Evolutionary conservation across 2,888 invertebrate genomes (phyloP), one percentile per base, ranked within the genome.

Genomic region (Congeria kusceri): DNA sequence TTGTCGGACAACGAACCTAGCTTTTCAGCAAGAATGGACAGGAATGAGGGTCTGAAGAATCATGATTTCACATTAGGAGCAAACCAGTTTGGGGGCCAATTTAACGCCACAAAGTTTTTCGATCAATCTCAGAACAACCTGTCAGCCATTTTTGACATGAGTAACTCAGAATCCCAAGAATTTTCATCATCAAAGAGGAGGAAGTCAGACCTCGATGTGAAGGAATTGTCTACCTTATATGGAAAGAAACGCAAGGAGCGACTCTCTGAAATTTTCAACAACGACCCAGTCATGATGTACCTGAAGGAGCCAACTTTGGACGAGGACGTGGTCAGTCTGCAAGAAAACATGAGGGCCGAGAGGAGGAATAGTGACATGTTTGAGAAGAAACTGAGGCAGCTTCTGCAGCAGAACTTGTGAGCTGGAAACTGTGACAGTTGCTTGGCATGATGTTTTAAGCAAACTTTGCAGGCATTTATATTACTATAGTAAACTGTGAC

Each of bases 291-390:
- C 23, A 76, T 77, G 65, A 69, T 66, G 47, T 73, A 66, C 46
- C 57, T 76, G 15, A 78, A 63, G n/a, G 72, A 75, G 58, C 84
- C 75, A n/a, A 70, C 77, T 49, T 27, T 80, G 61, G 59, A 39
- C 11, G 82, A 80, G 47, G 72, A 77, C 23, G 9, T 85, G n/a
- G 72, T 69, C 15, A 68, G 44, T 44, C 67, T 89, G 7, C 81
- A 84, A 53, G 78, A 84, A 25, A 77, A 80, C 23, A 44, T 90
- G 46, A 69, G 72, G 28, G 65, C 80, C 3, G 76, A 84, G 47
- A 86, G 79, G 39, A 65, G 80, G 47, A 86, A 86, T 7, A 86
- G 83, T 76, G 80, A 85, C 28, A 49, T 86, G 61, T 89, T 87
- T 83, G 88, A 89, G 59, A 83, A 81, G 71, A 86, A 83, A 49